phyloP scores from a whole-genome alignment of 2,888 invertebrate species.

The Drosophila ochracea region DNA sequence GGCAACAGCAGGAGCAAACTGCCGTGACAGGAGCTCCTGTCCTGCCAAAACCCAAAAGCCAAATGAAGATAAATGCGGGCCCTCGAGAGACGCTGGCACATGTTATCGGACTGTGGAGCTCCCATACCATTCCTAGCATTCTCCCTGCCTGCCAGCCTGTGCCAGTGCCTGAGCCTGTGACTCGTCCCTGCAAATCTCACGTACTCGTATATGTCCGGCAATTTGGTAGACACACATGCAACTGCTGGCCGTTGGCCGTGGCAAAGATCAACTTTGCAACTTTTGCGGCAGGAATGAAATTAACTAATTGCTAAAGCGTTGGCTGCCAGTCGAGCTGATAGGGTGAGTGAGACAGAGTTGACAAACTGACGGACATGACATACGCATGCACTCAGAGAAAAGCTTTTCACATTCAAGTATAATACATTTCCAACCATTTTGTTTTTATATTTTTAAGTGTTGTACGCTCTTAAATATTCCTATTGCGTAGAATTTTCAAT shows the following conservation, averaged over 20 bases:
- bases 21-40: constrained; percentile 35
- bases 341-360: constrained; percentile 15
- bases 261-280: constrained; percentile 59
- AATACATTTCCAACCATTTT: neutral
- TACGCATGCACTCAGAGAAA: constrained; percentile 1
- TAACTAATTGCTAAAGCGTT: constrained; percentile 74
- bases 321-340: constrained; percentile 41
- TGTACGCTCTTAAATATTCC: neutral
- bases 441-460: neutral
- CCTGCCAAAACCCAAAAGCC: constrained; percentile 41
- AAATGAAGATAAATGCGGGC: constrained; percentile 70
- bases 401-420: neutral
- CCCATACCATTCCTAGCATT: neutral
- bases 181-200: constrained; percentile 21
- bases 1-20: constrained; percentile 9
- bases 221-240: constrained; percentile 38
- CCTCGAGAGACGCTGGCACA: constrained; percentile 26
- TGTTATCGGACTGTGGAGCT: constrained; percentile 24
- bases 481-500: neutral
- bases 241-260: constrained; percentile 13
- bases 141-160: neutral
- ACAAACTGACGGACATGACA: constrained; percentile 35
- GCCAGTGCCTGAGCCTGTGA: neutral
- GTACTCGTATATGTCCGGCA: constrained; percentile 27
- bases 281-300: constrained; percentile 63